Evolutionary conservation across 37 sponge, comb jelly and placozoan genomes (phyloP).

Genomic region (Theonella swinhoei): DNA sequence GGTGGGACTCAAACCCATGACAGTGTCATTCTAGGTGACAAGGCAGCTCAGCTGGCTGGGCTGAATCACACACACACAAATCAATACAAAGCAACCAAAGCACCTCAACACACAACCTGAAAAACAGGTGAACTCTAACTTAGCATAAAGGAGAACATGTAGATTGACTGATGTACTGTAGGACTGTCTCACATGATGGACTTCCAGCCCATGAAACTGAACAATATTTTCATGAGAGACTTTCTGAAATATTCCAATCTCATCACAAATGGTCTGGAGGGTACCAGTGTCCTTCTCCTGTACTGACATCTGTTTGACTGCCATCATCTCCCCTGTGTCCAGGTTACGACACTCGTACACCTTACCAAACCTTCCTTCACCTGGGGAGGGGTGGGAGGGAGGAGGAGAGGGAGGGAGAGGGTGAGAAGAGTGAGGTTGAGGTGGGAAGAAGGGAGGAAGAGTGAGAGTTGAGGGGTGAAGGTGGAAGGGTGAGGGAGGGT

Average conservation of each 20-base stretch:
- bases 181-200: constrained; percentile 60
- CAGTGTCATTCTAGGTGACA: too few relatives aligned
- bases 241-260: constrained; percentile 61
- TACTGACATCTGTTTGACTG: constrained; percentile 72
- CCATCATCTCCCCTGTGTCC: constrained; percentile 76
- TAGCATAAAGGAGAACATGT: too few relatives aligned
- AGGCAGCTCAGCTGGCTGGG: too few relatives aligned
- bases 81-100: too few relatives aligned
- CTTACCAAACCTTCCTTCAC: constrained; percentile 79
- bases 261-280: constrained; percentile 64
- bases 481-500: too few relatives aligned
- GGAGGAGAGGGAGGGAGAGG: not conserved
- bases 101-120: too few relatives aligned
- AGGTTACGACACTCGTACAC: constrained; percentile 78
- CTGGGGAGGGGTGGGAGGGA: too few relatives aligned
- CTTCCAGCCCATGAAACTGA: constrained; percentile 79
- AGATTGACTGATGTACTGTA: not conserved
- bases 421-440: not conserved
- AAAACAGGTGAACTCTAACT: too few relatives aligned
- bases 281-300: constrained; percentile 48
- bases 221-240: constrained; percentile 76
- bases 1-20: too few relatives aligned
- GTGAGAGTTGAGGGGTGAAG: too few relatives aligned
- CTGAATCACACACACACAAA: too few relatives aligned
- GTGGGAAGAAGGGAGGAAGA: too few relatives aligned